These are phyloP conservation scores for Hydropsyche betteni DNA, from an alignment of 2,888 invertebrate species.

Conservation along the genomic window DNA sequence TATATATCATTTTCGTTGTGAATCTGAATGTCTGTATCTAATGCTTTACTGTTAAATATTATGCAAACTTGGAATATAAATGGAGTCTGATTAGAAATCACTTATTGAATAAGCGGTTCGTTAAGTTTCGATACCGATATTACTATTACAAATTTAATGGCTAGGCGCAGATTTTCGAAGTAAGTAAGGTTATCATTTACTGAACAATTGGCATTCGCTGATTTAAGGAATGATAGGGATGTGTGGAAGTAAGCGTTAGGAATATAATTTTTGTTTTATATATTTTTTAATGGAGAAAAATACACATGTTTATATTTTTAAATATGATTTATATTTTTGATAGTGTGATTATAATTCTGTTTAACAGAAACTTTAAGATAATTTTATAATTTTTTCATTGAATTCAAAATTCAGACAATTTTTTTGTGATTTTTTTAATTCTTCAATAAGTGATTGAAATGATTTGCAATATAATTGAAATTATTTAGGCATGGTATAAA, in stretches of 20 bases:
- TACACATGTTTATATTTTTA: conserved; percentile 39
- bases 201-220: conserved; percentile 16
- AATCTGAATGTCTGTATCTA: conserved; percentile 15
- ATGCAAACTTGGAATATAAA: conserved; percentile 37
- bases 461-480: conserved; percentile 52
- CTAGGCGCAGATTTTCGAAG: conserved; percentile 25
- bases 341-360: conserved; percentile 49
- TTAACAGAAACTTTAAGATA: conserved; percentile 55
- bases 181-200: conserved; percentile 25
- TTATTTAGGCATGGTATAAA: conserved; percentile 49
- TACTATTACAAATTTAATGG: conserved; percentile 29
- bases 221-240: conserved; percentile 31
- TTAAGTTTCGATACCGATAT: conserved; percentile 33
- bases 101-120: conserved; percentile 35
- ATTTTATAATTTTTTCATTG: conserved; percentile 59
- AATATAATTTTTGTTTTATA: conserved; percentile 34
- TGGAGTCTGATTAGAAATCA: conserved; percentile 37
- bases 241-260: conserved; percentile 43
- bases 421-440: conserved; percentile 62
- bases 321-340: conserved; percentile 45
- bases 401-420: conserved; percentile 67
- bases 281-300: conserved; percentile 22
- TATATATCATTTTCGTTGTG: conserved; percentile 8
- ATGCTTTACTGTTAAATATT: conserved; percentile 33
- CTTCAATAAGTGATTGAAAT: conserved; percentile 48